Percentiles rank a stretch among this genome's conserved stretches.
These are phyloP conservation scores for Drosophila yakuba DNA, from an alignment of 1,140 invertebrate species.

Conservation along the genomic window DNA sequence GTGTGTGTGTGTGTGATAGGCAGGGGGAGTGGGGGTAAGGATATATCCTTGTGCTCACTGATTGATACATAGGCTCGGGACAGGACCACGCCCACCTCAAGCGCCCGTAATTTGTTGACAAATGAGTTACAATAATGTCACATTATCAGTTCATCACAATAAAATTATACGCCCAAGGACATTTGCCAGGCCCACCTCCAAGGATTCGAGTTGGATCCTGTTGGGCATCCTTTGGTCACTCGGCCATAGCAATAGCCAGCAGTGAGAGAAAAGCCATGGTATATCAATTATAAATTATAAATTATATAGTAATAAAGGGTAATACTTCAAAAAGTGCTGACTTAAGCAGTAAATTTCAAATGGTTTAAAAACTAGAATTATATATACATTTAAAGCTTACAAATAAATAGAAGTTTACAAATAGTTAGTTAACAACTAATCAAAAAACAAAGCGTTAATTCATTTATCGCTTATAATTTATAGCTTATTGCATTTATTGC, in stretches of 20 bases:
- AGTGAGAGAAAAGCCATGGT: background rate
- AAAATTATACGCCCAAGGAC: slow-evolving; percentile 69
- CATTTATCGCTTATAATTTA: too few species aligned
- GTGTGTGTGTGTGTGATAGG: background rate
- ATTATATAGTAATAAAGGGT: too few species aligned
- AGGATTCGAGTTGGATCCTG: slow-evolving; percentile 6
- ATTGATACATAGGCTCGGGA: slow-evolving; percentile 70
- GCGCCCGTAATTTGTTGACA: slow-evolving; percentile 77
- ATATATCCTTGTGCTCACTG: slow-evolving; percentile 51
- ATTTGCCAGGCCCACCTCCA: slow-evolving; percentile 10
- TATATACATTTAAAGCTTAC: too few species aligned
- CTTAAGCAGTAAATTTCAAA: too few species aligned
- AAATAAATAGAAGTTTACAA: too few species aligned
- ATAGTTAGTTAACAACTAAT: too few species aligned
- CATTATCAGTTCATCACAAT: slow-evolving; percentile 83
- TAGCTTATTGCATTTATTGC: too few species aligned
- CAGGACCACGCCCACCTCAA: slow-evolving; percentile 46
- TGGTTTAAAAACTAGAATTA: too few species aligned
- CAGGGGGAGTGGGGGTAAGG: too few species aligned
- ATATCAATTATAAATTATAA: too few species aligned
- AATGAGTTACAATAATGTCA: slow-evolving; percentile 82
- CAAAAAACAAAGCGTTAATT: too few species aligned
- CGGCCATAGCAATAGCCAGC: background rate
- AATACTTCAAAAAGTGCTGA: too few species aligned
- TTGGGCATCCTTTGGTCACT: slow-evolving; percentile 9